Conservation (phyloP, 2,888 invertebrate genomes). For the Rotaria socialis region DNA sequence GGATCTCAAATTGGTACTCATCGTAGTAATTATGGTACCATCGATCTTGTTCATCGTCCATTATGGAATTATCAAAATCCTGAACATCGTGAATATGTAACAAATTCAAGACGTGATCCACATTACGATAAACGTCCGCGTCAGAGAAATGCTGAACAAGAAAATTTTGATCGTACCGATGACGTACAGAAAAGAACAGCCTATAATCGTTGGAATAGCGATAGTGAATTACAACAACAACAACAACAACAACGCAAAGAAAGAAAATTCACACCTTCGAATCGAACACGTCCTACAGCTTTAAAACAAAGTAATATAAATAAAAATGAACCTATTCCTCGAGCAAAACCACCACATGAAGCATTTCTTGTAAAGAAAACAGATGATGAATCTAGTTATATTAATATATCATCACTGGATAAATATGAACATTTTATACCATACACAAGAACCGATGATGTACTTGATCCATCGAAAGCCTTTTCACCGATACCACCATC, state of each 20-base stretch:
- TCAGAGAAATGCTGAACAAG: not conserved
- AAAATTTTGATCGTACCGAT: not conserved
- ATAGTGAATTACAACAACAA: not conserved
- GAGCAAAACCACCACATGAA: not conserved
- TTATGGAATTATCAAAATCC: slow-evolving; percentile 46
- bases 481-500: slow-evolving; percentile 45
- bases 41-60: slow-evolving; percentile 33
- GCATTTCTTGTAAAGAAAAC: not conserved
- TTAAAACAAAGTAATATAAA: not conserved
- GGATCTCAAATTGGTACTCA: not conserved
- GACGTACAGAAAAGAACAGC: not conserved
- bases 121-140: slow-evolving; percentile 36
- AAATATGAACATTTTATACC: slow-evolving; percentile 42
- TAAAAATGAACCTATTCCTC: not conserved
- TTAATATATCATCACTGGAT: slow-evolving; percentile 31
- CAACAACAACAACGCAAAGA: not conserved
- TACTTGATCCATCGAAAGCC: slow-evolving; percentile 43
- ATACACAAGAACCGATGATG: slow-evolving; percentile 43
- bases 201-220: slow-evolving; percentile 27
- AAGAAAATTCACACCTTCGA: not conserved
- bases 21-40: slow-evolving; percentile 12
- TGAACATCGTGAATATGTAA: slow-evolving; percentile 32
- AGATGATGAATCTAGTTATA: not conserved
- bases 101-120: slow-evolving; percentile 44
- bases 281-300: not conserved